Percentiles rank a stretch among this genome's conserved stretches.
Evolutionary conservation across 2,797 vertebrate species (phyloP).

Genomic region (Basileuterus tristriatus): DNA sequence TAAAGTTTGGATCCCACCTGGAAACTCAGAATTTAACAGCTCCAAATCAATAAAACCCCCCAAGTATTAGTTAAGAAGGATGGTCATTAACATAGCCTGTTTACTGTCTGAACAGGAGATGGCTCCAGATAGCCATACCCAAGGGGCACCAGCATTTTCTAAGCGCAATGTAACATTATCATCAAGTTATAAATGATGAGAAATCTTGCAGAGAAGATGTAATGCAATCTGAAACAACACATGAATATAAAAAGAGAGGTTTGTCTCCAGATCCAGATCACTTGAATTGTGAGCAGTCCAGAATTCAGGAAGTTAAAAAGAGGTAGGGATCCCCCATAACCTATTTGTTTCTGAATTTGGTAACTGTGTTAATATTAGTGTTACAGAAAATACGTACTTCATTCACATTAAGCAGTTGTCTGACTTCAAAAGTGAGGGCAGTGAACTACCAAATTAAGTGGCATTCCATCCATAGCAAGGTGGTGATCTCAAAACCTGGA

Average conservation of each 20-base stretch:
- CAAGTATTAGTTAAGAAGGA: not conserved
- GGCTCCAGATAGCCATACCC: constrained; percentile 61
- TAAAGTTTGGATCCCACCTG: not conserved
- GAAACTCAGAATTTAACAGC: not conserved
- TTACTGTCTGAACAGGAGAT: constrained; percentile 65
- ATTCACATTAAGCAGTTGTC: not conserved
- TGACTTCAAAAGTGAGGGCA: not conserved
- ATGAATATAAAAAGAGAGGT: not conserved
- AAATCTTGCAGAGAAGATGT: not conserved
- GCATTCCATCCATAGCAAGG: not conserved
- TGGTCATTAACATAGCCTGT: not conserved
- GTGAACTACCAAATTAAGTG: not conserved
- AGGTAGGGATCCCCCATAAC: not conserved
- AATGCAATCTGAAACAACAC: not conserved
- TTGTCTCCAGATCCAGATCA: not conserved
- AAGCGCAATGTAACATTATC: not conserved
- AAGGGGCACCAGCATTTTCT: not conserved
- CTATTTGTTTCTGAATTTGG: not conserved
- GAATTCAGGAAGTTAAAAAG: not conserved
- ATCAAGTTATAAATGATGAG: not conserved
- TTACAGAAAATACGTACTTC: not conserved
- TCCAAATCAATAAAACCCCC: not conserved
- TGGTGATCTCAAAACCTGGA: not conserved
- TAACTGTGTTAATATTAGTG: not conserved
- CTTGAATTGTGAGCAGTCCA: not conserved